Evolutionary conservation across 2,888 invertebrate genomes (phyloP).

Genomic region (Crocallis elinguaria): DNA sequence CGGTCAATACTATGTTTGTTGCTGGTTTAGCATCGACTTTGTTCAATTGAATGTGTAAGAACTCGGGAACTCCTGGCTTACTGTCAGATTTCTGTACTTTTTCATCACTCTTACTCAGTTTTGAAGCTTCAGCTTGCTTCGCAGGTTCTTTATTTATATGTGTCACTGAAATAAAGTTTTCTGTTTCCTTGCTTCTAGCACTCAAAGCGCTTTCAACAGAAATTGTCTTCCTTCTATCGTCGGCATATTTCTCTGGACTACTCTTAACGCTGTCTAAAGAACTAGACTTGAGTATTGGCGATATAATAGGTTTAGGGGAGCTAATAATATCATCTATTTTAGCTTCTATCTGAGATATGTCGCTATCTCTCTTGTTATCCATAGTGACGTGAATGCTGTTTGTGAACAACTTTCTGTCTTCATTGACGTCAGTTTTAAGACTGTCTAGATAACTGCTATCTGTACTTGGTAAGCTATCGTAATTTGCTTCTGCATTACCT

Average conservation of each 20-base stretch:
- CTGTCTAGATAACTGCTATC: conserved; percentile 80
- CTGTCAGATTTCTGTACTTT: conserved; percentile 60
- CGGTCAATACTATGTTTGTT: conserved; percentile 87
- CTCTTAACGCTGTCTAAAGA: conserved; percentile 86
- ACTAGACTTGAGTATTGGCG: conserved; percentile 80
- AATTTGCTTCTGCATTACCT: conserved; percentile 65
- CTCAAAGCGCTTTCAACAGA: conserved; percentile 79
- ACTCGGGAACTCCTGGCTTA: conserved; percentile 85
- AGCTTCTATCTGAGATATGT: conserved; percentile 82
- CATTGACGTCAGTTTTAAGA: conserved; percentile 71
- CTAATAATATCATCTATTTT: conserved; percentile 83
- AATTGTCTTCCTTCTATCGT: conserved; percentile 78
- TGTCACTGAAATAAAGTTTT: conserved; percentile 83
- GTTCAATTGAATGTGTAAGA: conserved; percentile 88
- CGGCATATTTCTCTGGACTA: conserved; percentile 77
- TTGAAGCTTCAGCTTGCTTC: conserved; percentile 55
- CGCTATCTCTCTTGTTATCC: conserved; percentile 76
- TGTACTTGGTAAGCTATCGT: conserved; percentile 77
- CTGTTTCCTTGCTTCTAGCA: conserved; percentile 54
- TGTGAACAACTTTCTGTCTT: conserved; percentile 71
- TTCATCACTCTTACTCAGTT: conserved; percentile 70
- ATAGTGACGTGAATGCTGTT: conserved; percentile 74
- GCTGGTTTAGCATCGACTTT: conserved; percentile 87
- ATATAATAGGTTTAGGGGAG: conserved; percentile 79
- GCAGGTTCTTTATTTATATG: conserved; percentile 81